These are phyloP conservation scores for Tetrao urogallus DNA, from an alignment of 2,113 vertebrate genomes.

Conservation along the genomic window DNA sequence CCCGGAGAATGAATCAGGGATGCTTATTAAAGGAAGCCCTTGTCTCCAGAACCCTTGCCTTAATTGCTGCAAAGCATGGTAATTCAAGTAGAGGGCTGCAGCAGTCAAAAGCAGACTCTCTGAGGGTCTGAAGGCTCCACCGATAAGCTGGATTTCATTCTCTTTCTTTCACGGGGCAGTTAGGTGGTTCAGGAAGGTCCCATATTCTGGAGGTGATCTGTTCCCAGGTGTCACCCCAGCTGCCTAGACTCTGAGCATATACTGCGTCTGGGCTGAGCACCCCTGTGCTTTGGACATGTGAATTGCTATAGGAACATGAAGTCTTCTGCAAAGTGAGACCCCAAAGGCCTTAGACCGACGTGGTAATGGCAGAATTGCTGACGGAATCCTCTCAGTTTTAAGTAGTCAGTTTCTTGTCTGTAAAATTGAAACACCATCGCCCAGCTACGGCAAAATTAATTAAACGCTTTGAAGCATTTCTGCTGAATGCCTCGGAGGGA, in stretches of 20 bases:
- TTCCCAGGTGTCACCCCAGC: background rate
- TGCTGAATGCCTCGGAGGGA: background rate
- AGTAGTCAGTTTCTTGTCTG: background rate
- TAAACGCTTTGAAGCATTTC: background rate
- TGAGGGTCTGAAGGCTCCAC: background rate
- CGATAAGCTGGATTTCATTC: background rate
- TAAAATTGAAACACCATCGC: background rate
- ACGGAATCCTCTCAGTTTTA: background rate
- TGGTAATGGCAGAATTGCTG: background rate
- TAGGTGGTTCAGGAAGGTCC: background rate
- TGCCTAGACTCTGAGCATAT: background rate
- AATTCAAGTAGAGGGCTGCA: constrained; percentile 6
- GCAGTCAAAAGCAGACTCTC: background rate
- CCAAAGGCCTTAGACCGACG: background rate
- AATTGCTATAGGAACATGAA: background rate
- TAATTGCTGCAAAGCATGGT: background rate
- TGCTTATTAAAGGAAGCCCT: constrained; percentile 51
- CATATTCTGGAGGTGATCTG: background rate
- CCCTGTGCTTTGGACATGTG: background rate
- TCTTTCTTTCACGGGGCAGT: background rate
- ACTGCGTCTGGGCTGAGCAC: background rate
- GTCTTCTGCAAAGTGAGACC: background rate
- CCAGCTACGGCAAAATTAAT: background rate
- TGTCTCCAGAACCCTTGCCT: constrained; percentile 39
- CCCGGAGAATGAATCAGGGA: constrained; percentile 20